Conservation (phyloP, 1,140 invertebrate genomes). For the Cyphomyrmex costatus region DNA sequence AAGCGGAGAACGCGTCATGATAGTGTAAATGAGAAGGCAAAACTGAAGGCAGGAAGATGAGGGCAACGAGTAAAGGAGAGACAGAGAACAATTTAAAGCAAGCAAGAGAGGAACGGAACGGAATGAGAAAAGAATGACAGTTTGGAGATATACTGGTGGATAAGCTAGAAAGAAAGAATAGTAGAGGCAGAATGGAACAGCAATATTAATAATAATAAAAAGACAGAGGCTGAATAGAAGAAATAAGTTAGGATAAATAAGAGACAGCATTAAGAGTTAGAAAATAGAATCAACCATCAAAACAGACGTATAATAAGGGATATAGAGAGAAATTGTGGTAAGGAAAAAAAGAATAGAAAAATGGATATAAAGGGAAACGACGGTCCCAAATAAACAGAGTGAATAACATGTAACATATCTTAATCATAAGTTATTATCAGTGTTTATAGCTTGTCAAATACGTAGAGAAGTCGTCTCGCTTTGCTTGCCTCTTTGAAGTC, state of each 20-base stretch:
- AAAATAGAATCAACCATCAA: neutral
- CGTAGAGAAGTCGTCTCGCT: neutral
- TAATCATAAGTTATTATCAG: conserved; percentile 58
- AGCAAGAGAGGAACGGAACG: neutral
- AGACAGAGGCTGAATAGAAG: neutral
- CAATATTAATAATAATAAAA: neutral
- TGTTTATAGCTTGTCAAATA: conserved; percentile 60
- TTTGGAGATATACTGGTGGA: conserved; percentile 13
- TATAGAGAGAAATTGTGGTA: too few relatives aligned
- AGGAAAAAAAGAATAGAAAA: neutral
- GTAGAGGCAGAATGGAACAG: conserved; percentile 17
- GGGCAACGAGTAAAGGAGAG: conserved; percentile 35
- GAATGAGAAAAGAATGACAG: conserved; percentile 22
- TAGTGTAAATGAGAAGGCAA: conserved; percentile 56
- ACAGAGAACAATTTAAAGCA: conserved; percentile 21
- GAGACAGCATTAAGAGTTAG: neutral
- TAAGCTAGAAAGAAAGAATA: conserved; percentile 22
- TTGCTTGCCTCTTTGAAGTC: neutral
- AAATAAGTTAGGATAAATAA: neutral
- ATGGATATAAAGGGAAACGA: neutral
- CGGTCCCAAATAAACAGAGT: conserved; percentile 7
- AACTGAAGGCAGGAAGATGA: conserved; percentile 35
- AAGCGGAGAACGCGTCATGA: conserved; percentile 14
- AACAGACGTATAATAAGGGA: too few relatives aligned
- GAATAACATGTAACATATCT: conserved; percentile 72